Percentiles rank a stretch among this genome's conserved stretches.
Evolutionary conservation across 2,113 vertebrate species (phyloP).

Genomic region (Penelope pileata): DNA sequence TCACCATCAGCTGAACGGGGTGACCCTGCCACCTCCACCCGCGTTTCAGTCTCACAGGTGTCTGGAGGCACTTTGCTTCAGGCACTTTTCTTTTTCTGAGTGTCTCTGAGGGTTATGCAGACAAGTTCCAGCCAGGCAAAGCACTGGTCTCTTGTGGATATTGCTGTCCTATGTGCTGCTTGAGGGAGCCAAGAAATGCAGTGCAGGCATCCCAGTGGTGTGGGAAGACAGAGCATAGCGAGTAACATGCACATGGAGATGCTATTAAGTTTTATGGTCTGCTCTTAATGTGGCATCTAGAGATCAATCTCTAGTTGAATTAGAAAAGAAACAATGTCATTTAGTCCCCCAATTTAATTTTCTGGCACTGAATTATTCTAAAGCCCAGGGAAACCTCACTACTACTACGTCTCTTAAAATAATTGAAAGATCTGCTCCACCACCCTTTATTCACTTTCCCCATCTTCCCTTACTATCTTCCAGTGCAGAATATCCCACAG

Average conservation of each 20-base stretch:
- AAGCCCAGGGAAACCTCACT: neutral
- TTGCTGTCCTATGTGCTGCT: neutral
- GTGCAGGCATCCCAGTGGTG: neutral
- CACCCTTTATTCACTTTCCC: neutral
- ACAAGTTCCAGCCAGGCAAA: neutral
- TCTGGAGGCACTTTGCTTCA: neutral
- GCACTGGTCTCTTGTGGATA: neutral
- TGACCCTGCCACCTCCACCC: neutral
- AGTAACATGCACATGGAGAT: neutral
- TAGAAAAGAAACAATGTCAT: neutral
- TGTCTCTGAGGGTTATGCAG: neutral
- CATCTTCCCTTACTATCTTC: neutral
- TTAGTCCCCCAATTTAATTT: neutral
- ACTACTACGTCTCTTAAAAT: neutral
- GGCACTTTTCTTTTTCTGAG: too few relatives aligned
- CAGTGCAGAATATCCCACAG: neutral
- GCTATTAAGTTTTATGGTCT: slow-evolving; percentile 2
- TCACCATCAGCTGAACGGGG: neutral
- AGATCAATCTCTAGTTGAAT: neutral
- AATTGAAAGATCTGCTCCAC: neutral
- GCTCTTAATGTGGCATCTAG: neutral
- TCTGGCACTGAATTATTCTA: neutral
- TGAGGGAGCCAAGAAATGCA: neutral
- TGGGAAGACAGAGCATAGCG: neutral
- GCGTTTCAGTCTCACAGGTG: neutral